Evolutionary conservation across 2,888 invertebrate genomes (phyloP).

Genomic region (Latrodectus hesperus): DNA sequence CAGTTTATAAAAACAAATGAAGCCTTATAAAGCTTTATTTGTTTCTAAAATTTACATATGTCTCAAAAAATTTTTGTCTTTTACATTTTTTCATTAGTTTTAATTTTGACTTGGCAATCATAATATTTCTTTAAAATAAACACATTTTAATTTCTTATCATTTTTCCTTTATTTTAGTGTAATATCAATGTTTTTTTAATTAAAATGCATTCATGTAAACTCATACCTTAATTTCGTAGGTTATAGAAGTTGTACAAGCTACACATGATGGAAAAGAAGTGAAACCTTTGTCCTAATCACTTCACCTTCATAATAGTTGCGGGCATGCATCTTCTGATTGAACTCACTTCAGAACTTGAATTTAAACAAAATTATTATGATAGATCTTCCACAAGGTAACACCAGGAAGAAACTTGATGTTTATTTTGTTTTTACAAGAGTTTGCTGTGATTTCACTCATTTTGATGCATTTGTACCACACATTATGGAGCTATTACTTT

Average conservation of each 20-base stretch:
- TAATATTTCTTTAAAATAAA: too few relatives aligned
- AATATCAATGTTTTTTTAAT: too few relatives aligned
- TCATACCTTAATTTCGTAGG: not conserved
- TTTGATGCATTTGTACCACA: not conserved
- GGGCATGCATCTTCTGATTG: not conserved
- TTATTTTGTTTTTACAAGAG: not conserved
- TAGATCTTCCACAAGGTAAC: slow-evolving; percentile 3
- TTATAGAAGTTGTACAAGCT: slow-evolving; percentile 24
- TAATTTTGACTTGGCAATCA: too few relatives aligned
- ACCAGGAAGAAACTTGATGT: slow-evolving; percentile 23
- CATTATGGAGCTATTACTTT: too few relatives aligned
- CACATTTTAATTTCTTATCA: too few relatives aligned
- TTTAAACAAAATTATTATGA: not conserved
- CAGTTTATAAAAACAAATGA: too few relatives aligned
- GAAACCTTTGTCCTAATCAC: not conserved
- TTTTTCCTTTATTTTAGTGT: too few relatives aligned
- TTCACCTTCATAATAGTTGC: not conserved
- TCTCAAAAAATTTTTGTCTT: too few relatives aligned
- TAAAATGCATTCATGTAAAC: too few relatives aligned
- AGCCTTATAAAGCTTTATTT: too few relatives aligned
- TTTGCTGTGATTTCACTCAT: not conserved
- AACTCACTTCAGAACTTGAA: not conserved
- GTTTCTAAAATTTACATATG: too few relatives aligned
- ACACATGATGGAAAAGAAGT: slow-evolving; percentile 1
- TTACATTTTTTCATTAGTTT: too few relatives aligned